Evolutionary conservation across 2,888 invertebrate genomes (phyloP), one percentile per base, ranked within the genome.

Genomic region (Lingula anatina): DNA sequence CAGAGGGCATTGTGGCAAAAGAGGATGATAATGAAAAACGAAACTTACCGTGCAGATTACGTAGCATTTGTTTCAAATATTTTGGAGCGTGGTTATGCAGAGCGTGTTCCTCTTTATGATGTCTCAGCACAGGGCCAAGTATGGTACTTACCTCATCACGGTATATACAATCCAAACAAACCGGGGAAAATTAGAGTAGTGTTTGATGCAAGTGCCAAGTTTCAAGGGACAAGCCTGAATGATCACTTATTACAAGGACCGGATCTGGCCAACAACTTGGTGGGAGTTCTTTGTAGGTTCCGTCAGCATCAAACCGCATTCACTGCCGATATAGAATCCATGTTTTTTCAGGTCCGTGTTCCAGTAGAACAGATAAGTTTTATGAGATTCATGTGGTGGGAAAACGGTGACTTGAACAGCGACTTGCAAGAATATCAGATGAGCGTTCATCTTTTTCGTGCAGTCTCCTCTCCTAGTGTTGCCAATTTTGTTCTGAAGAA

Each of bases 81-180:
- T 7, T 3, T 51, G 2, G 37, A 36, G 2, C n/a, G 25, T n/a
- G 48, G 48, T 7, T 12, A 51, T 24, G 54, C 54, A 2, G 48
- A 51, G 23, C 9, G 3, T 28, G 51, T 25, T 3, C 45, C 41
- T 18, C 21, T 3, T 3, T 21, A 44, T 26, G 39, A 43, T 15
- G 15, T n/a, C 23, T 5, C 18, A 23, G 27, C 24, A 25, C 28
- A 31, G 21, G 28, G 38, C 3, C 7, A 23, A 5, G 20, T 23
- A 20, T 53, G 53, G 52, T 55, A 55, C 39, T 37, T 47, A 20
- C 50, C 53, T 2, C 55, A 53, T 40, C 53, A 50, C 39, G 53
- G 53, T 5, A 49, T 55, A 2, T 53, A 44, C 41, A 44, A 53
- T 20, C 53, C 53, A n/a, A 44, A 37, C 5, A 55, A 55, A 28